Base-by-base conservation (phyloP, 2,113 vertebrate genomes). In the Nerophis ophidion region DNA sequence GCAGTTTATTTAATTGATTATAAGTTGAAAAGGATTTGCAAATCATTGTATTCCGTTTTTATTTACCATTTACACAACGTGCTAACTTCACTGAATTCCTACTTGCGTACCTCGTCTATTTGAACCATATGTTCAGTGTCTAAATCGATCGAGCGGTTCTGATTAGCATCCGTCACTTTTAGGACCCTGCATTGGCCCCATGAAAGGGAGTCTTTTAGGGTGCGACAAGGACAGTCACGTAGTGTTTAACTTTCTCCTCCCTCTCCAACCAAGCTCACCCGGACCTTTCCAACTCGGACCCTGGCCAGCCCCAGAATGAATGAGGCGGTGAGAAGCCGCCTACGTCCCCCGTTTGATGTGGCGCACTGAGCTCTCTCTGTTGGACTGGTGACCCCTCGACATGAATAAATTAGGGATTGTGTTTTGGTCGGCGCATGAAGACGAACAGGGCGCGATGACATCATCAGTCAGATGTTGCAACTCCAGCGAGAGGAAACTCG, bases 321-420 rank as follows among this genome's bases (percentile, higher is more conserved):
- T 68, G 70, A 78, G 74, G 74, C 66, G 68, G 71, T 80, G 74
- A 75, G 63, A 70, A 79, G 68, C 80, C 70, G 70, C 63, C 83
- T 74, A 82, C 78, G 79, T 74, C 70, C 70, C 77, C 44, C 72
- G 77, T 88, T 88, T 89, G 87, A 89, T 89, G 81, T 89, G 69
- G 59, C 51, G 19, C 71, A 88, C 87, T 87, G 81, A 83, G 82
- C 44, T 63, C 66, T 62, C 84, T 88, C 79, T 89, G 86, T 88
- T 70, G 53, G 17, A 19, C 13, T 34, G 48, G 44, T 45, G 50
- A 19, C 4, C 56, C 60, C 35, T 63, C 60, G 50, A 44, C 40
- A 12, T 44, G 36, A 69, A 66, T 60, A 13, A 48, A 59, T 51
- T 47, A 10, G 44, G 48, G 49, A 60, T 53, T 42, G 44, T 46